A percentile compares a stretch with the other conserved stretches of the same genome.
Conservation (phyloP, 2,888 invertebrate genomes). For the Orthosia gothica region DNA sequence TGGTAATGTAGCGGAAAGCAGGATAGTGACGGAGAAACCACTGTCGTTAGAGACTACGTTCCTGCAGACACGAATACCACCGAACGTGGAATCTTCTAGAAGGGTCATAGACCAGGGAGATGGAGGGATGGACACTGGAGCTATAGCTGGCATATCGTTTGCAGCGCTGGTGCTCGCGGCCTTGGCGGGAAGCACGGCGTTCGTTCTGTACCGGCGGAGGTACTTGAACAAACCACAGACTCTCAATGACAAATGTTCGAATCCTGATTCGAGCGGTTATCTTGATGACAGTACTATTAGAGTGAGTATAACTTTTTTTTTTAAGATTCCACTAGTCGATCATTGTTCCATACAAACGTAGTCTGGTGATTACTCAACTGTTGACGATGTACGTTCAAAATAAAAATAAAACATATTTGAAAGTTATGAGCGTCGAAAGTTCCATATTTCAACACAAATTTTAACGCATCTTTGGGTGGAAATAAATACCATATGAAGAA, state of each 20-base stretch:
- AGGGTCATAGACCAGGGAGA: conserved; percentile 81
- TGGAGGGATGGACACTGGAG: conserved; percentile 91
- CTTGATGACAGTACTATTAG: conserved; percentile 97
- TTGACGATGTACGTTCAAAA: no score
- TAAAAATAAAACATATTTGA: no score
- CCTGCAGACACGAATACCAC: conserved; percentile 85
- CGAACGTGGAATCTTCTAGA: conserved; percentile 86
- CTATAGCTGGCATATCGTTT: conserved; percentile 94
- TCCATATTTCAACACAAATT: no score
- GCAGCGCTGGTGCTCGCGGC: conserved; percentile 93
- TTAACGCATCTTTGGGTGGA: no score
- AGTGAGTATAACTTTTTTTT: no score
- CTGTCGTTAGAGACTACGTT: conserved; percentile 87
- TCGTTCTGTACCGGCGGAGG: conserved; percentile 93
- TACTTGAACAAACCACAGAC: conserved; percentile 96
- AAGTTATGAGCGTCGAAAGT: no score
- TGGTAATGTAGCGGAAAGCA: conserved; percentile 80
- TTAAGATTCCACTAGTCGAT: no score
- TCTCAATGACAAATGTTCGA: conserved; percentile 95
- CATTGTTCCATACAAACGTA: no score
- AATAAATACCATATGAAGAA: no score
- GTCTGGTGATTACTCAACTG: no score
- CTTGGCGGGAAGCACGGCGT: conserved; percentile 93
- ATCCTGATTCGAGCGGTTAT: conserved; percentile 97
- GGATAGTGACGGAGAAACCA: conserved; percentile 88